Evolutionary conservation across 2,888 invertebrate genomes (phyloP).

Genomic region (Teleogryllus oceanicus): DNA sequence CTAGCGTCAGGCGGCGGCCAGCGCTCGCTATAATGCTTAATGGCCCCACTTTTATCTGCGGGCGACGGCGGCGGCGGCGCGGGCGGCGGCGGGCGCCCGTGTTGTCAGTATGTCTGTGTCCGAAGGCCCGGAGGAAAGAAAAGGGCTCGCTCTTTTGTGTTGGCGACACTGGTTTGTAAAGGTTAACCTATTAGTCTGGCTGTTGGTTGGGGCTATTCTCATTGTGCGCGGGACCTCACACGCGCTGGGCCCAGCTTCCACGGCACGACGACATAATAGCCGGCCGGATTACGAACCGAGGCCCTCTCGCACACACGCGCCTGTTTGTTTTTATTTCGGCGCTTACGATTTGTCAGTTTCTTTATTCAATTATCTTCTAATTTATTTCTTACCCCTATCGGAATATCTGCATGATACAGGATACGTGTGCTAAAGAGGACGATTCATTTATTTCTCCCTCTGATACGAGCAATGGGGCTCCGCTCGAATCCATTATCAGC

Average conservation of each 20-base stretch:
- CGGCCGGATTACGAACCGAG: background rate
- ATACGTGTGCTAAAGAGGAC: background rate
- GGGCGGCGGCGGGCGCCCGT: background rate
- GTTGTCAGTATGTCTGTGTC: too few relatives aligned
- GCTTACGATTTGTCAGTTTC: slow-evolving; percentile 9
- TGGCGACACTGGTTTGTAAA: slow-evolving; percentile 18
- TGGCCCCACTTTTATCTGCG: too few relatives aligned
- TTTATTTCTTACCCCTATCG: slow-evolving; percentile 18
- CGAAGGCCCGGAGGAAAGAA: too few relatives aligned
- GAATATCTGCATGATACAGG: slow-evolving; percentile 18
- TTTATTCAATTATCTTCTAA: slow-evolving; percentile 18
- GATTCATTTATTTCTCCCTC: background rate
- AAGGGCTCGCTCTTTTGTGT: background rate
- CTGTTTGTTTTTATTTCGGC: background rate
- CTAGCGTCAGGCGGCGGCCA: slow-evolving; percentile 21
- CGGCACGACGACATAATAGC: background rate
- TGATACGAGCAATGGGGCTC: background rate
- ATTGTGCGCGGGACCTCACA: background rate
- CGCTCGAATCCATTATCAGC: background rate
- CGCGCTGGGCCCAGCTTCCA: background rate
- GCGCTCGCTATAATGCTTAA: slow-evolving; percentile 11
- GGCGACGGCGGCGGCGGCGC: background rate
- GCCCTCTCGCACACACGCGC: background rate
- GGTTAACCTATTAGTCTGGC: slow-evolving; percentile 6
- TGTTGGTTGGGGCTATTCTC: background rate